Base-by-base conservation (phyloP, 2,797 vertebrate genomes). In the Propithecus perrieri region DNA sequence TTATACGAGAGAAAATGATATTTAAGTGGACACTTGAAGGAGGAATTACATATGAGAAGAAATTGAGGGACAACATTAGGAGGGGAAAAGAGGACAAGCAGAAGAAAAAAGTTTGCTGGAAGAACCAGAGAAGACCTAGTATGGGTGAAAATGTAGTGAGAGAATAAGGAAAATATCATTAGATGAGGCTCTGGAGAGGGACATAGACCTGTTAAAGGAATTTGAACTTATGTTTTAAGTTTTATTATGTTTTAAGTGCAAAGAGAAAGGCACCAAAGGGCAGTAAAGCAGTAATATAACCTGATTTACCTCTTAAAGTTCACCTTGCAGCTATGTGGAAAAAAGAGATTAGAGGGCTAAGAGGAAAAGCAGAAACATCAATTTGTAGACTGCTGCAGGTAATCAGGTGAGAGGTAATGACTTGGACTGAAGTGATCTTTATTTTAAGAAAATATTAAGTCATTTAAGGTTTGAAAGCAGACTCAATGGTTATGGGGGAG, bases 391-490 rank as follows among this genome's bases (percentile, higher is more conserved):
- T 20, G 81, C 11, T 59, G 4, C 30, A 83, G 4, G 28, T 35
- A 53, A 87, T 38, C 13, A 59, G 48, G 41, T 61, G 69, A 92
- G 22, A 53, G 5, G 14, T n/a, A 7, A 63, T 46, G 6, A 55
- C 46, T 17, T 84, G 22, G 2, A 85, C 4, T 46, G 48, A 2
- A 48, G 35, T 38, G 7, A 33, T 63, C 63, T 87, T 88, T 59
- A 72, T 74, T 35, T 74, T 57, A 91, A 87, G 24, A 48, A 92
- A 84, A 84, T 84, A 85, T 53, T 35, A 85, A 91, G 63, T 41
- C 35, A 79, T 6, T 89, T 3, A 89, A 71, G 9, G 48, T 74
- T 94, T 93, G 57, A 94, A 93, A 85, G n/a, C 57, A 96, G 7
- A 10, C 80, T 87, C 48, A 83, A 8, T 38, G 9, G 48, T 38